Base-by-base conservation (phyloP, 64 coral and sea anemone species). In the Stichodactyla helianthus region DNA sequence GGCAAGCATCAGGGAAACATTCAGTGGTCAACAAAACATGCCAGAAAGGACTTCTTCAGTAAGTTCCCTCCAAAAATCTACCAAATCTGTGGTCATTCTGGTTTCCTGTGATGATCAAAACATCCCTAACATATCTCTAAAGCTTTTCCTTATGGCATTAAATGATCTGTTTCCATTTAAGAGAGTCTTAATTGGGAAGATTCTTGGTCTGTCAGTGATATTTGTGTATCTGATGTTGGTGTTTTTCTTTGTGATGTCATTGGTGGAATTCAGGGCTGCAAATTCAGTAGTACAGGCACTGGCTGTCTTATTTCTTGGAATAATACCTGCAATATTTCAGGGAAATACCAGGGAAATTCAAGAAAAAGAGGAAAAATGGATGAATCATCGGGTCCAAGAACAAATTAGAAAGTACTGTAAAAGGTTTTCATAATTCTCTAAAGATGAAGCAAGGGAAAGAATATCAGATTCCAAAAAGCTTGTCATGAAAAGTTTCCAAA, bases 241-340 rank as follows among this genome's bases (percentile, higher is more conserved):
- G 86, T 97, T 97, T 77, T 88, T 86, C 67, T 97, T 97, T 84
- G 85, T 97, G 14, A 97, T 90, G 91, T 87, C 94, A 6, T 15
- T 97, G 59, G 76, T 53, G 20, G 88, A 93, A 59, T 97, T 81
- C 60, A 28, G 82, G 23, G 91, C 94, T 25, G 91, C 85, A 8
- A 84, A 85, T 55, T 56, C 85, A 1, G 20, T 85, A 27, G 85
- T 90, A 0, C 91, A 97, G 59, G 91, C 88, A 9, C 17, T 93
- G 51, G 91, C 91, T 11, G 65, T 97, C 27, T 63, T 97, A 2
- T 51, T 97, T 18, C 94, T 97, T 55, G 94, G 94, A 12, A 79
- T 55, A 27, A n/a, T 97, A 50, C 94, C 94, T 3, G n/a, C 89
- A 54, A 9, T 88, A 54, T 82, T 67, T 70, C 63, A 82, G 53